These are phyloP conservation scores for Amphibalanus amphitrite DNA, from an alignment of 1,140 invertebrate species.

Conservation along the genomic window DNA sequence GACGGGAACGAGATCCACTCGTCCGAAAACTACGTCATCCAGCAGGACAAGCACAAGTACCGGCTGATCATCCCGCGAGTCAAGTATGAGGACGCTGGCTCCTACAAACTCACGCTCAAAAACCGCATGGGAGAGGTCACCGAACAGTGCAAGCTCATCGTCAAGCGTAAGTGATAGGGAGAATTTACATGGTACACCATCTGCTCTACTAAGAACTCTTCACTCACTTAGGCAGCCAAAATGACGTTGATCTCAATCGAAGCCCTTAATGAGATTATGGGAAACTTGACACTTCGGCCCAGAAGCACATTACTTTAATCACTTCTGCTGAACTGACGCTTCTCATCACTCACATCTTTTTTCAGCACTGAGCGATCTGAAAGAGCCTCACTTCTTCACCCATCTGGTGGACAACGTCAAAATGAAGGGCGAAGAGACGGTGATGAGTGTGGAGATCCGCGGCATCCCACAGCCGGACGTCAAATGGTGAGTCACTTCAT, in stretches of 20 bases:
- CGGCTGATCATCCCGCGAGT: neutral
- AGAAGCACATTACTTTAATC: too few relatives aligned
- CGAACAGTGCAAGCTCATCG: conserved; percentile 14
- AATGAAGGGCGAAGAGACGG: neutral
- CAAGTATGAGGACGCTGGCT: conserved; percentile 25
- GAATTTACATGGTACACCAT: too few relatives aligned
- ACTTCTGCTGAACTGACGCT: too few relatives aligned
- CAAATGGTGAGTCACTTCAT: conserved; percentile 14
- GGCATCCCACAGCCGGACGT: conserved; percentile 12
- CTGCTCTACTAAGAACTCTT: too few relatives aligned
- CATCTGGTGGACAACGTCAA: neutral
- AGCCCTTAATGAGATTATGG: too few relatives aligned
- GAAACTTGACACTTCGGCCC: too few relatives aligned
- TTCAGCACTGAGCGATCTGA: neutral
- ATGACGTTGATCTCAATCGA: too few relatives aligned
- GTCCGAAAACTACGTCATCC: neutral
- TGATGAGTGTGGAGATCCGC: conserved; percentile 7
- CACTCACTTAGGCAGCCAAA: too few relatives aligned
- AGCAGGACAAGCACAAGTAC: neutral
- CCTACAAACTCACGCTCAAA: conserved; percentile 27
- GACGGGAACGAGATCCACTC: conserved; percentile 14
- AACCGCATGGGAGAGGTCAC: conserved; percentile 30
- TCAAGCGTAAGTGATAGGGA: conserved; percentile 15
- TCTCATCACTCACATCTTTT: too few relatives aligned
- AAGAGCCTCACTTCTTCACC: neutral